A percentile compares a stretch with the other conserved stretches of the same genome.
Conservation (phyloP, 1,140 invertebrate species). For the Drosophila leontia region DNA sequence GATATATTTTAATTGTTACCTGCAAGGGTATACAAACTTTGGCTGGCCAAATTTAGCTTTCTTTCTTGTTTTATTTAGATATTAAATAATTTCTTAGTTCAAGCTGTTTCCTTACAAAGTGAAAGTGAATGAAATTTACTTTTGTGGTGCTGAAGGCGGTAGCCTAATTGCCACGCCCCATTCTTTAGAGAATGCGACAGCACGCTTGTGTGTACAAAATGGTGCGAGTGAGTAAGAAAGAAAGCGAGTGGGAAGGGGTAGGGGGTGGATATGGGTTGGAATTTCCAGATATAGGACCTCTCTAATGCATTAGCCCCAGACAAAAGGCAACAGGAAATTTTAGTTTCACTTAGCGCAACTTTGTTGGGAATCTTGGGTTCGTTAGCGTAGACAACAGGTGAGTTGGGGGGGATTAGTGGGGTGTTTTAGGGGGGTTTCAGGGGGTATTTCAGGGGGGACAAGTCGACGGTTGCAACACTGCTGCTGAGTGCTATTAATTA, state of each 20-base stretch:
- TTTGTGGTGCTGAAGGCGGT: constrained; percentile 19
- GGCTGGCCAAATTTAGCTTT: no score
- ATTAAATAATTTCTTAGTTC: background rate
- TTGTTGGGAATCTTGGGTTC: constrained; percentile 28
- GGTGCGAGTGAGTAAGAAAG: background rate
- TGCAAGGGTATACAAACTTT: no score
- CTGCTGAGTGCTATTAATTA: constrained; percentile 45
- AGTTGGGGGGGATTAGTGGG: background rate
- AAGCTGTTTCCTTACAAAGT: constrained; percentile 1
- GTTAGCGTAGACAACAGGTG: constrained; percentile 22
- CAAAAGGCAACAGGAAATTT: constrained; percentile 55
- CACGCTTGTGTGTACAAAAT: constrained; percentile 73
- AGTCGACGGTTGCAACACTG: constrained; percentile 5
- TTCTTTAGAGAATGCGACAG: background rate
- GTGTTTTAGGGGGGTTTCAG: background rate
- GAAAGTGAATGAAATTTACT: constrained; percentile 34
- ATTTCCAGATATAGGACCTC: constrained; percentile 18
- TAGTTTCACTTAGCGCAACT: constrained; percentile 39
- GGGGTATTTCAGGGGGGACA: background rate
- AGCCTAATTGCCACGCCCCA: constrained; percentile 71
- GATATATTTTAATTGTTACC: no score
- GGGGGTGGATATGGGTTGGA: background rate
- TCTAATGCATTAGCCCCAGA: constrained; percentile 64
- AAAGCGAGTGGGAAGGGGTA: constrained; percentile 11
- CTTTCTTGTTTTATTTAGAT: background rate